A percentile compares a stretch with the other conserved stretches of the same genome.
phyloP scores from a whole-genome alignment of 2,797 vertebrate genomes.

The Ctenochaetus hawaiiensis region DNA sequence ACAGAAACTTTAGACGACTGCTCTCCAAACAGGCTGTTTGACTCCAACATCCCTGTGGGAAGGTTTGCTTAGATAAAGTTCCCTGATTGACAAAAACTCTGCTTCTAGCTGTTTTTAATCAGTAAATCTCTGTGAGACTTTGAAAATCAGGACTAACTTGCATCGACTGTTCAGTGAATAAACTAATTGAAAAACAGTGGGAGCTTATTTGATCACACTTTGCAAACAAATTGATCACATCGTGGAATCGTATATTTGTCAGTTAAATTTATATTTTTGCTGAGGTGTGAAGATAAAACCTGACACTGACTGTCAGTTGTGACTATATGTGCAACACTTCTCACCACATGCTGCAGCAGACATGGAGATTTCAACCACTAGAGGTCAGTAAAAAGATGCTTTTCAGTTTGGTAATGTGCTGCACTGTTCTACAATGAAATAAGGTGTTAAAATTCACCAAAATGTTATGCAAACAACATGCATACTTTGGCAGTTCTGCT shows the following conservation, averaged over 20 bases:
- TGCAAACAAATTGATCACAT: background rate
- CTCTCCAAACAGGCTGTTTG: background rate
- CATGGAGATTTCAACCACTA: conserved; percentile 34
- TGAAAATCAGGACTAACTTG: conserved; percentile 7
- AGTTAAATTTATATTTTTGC: background rate
- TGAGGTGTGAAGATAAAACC: background rate
- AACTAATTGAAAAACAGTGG: background rate
- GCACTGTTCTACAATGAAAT: background rate
- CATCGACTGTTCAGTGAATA: background rate
- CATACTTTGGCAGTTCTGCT: conserved; percentile 37
- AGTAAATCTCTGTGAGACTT: background rate
- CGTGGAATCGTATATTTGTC: background rate
- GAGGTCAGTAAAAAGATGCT: conserved; percentile 43
- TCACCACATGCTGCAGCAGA: background rate
- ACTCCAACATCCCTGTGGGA: background rate
- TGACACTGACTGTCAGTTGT: background rate
- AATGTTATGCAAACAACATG: conserved; percentile 45
- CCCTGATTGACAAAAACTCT: background rate
- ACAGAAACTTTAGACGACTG: background rate
- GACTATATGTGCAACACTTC: background rate
- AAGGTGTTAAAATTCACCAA: conserved; percentile 24
- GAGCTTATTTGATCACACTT: background rate
- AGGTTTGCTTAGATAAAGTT: background rate
- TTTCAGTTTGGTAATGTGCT: conserved; percentile 4
- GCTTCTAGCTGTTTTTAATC: background rate